These are phyloP conservation scores for Pseudochromis fuscus DNA, from an alignment of 2,797 vertebrate genomes.

Conservation along the genomic window DNA sequence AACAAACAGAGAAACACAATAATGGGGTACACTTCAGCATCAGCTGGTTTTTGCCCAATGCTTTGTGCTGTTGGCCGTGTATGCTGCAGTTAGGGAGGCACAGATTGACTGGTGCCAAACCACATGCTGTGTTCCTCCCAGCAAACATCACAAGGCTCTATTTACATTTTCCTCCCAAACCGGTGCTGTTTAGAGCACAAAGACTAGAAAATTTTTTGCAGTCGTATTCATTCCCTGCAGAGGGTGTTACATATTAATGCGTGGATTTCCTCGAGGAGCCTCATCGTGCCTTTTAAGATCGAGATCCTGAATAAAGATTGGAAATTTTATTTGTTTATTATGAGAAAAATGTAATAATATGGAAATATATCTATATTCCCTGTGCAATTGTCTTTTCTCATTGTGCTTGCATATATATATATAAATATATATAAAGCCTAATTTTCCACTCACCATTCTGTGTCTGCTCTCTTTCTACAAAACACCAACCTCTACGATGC, in stretches of 20 bases:
- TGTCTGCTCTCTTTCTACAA: not conserved
- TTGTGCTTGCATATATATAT: slow-evolving; percentile 1
- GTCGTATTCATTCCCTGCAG: slow-evolving; percentile 25
- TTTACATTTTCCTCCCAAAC: slow-evolving; percentile 68
- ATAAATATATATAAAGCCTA: not conserved
- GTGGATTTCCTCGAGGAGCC: slow-evolving; percentile 24
- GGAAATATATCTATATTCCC: not conserved
- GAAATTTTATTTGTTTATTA: slow-evolving; percentile 5
- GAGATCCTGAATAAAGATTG: slow-evolving; percentile 15
- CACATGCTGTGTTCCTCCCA: slow-evolving; percentile 69
- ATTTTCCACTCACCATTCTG: slow-evolving; percentile 1
- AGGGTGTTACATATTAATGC: slow-evolving; percentile 39
- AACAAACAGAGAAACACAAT: slow-evolving; percentile 65
- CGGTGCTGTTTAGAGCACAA: slow-evolving; percentile 43
- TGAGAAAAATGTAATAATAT: not conserved
- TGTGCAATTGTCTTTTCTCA: not conserved
- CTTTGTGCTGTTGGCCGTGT: slow-evolving; percentile 60
- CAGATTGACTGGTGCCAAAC: slow-evolving; percentile 70
- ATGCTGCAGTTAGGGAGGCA: slow-evolving; percentile 51
- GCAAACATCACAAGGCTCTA: slow-evolving; percentile 70
- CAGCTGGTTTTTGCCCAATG: slow-evolving; percentile 55
- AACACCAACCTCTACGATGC: not conserved
- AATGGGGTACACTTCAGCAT: slow-evolving; percentile 67
- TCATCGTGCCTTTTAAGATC: slow-evolving; percentile 9
- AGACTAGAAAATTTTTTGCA: slow-evolving; percentile 23